Base-by-base conservation (phyloP, 2,888 invertebrate genomes). In the Schrankia costaestrigalis region DNA sequence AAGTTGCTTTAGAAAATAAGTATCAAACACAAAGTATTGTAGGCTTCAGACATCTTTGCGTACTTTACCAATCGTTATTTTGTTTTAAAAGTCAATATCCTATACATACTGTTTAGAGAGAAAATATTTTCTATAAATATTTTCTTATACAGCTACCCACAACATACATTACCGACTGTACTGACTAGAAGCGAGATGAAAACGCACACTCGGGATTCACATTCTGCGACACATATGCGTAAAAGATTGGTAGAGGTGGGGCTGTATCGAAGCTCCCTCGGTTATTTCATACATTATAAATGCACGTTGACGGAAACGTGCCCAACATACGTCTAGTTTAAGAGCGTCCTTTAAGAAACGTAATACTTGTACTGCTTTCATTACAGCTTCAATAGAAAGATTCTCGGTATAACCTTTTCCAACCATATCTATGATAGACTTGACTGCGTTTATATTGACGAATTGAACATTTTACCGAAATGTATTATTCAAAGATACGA, bases 251-350 rank as follows among this genome's bases (percentile, higher is more conserved):
- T 24, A 7, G 18, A 11, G n/a, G 6, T 6, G 24, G 11, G 19
- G 13, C 1, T 11, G 11, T 13, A 28, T 31, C 19, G 26, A 26
- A 19, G 13, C 12, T n/a, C 13, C 18, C n/a, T n/a, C 3, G 28
- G 24, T 14, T 29, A 19, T 21, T 12, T 11, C 25, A 21, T 32
- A 26, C 32, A 32, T 32, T 26, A 32, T 32, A 26, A 32, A 32
- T 31, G 31, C 11, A 11, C 14, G 13, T 9, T 17, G 17, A 29
- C 23, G n/a, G 9, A 26, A 26, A 15, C 26, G 15, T 26, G 19
- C n/a, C 15, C 9, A 27, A 39, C 26, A 26, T 18, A 23, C 26
- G n/a, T 8, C n/a, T 30, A 14, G 29, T 33, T 26, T n/a, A n/a
- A 12, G 17, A 21, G 26, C 2, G 11, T 17, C 8, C 7, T 23